A percentile compares a stretch with the other conserved stretches of the same genome.
Evolutionary conservation across 2,113 vertebrate genomes (phyloP).

Genomic region (Leiothrix lutea): DNA sequence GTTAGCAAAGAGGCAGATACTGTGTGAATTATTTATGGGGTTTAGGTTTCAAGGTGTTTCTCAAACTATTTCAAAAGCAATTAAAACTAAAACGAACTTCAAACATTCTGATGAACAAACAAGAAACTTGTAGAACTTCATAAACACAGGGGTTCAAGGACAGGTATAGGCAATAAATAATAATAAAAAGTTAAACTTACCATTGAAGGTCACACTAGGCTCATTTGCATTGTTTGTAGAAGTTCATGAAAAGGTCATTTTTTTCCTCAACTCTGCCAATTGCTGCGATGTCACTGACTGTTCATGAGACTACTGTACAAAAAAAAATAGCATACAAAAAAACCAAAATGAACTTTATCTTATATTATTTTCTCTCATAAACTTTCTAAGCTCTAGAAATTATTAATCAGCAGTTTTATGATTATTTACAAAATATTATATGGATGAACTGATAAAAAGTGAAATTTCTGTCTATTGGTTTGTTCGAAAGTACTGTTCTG

Average conservation of each 20-base stretch:
- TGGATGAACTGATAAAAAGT: neutral
- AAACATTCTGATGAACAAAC: neutral
- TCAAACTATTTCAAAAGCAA: neutral
- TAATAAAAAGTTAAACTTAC: neutral
- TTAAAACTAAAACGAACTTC: neutral
- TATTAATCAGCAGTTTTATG: neutral
- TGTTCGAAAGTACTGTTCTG: neutral
- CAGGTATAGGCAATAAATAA: neutral
- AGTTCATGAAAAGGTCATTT: neutral
- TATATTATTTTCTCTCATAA: neutral
- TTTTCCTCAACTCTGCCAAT: neutral
- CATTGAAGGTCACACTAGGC: neutral
- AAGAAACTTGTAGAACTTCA: neutral
- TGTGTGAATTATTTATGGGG: neutral
- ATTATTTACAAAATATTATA: neutral
- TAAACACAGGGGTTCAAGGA: neutral
- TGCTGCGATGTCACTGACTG: neutral
- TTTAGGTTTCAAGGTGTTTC: neutral
- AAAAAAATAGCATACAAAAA: neutral
- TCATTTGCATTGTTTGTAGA: neutral
- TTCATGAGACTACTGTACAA: neutral
- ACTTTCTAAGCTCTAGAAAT: neutral
- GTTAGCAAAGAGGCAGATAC: neutral
- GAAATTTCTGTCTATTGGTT: neutral
- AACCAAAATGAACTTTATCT: neutral